Percentiles rank a stretch among this genome's conserved stretches.
These are phyloP conservation scores for Eucera pruinosa DNA, from an alignment of 2,888 invertebrate species.

Conservation along the genomic window DNA sequence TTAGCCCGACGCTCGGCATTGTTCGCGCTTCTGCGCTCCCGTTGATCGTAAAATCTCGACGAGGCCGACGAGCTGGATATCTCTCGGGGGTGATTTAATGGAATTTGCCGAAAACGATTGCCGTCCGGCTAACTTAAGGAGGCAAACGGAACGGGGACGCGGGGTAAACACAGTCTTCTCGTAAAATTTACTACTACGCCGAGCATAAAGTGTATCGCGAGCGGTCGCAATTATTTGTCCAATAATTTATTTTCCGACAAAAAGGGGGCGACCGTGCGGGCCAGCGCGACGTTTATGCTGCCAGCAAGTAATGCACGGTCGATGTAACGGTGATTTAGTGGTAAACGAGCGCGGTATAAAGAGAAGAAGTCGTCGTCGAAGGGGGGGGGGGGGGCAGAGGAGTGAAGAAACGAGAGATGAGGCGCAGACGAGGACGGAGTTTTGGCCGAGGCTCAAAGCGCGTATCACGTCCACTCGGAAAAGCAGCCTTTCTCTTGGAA, in stretches of 20 bases:
- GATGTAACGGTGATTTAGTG: conserved; percentile 69
- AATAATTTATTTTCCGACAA: conserved; percentile 66
- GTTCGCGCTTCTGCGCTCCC: conserved; percentile 51
- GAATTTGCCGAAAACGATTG: conserved; percentile 60
- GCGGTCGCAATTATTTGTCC: conserved; percentile 62
- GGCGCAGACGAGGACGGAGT: conserved; percentile 39
- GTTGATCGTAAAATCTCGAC: conserved; percentile 64
- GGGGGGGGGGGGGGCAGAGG: not conserved
- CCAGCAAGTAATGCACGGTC: conserved; percentile 64
- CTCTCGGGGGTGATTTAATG: conserved; percentile 58
- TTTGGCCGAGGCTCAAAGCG: conserved; percentile 72
- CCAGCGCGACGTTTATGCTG: conserved; percentile 53
- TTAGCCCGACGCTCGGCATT: conserved; percentile 42
- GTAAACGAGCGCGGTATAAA: conserved; percentile 64
- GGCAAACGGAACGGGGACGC: conserved; percentile 18
- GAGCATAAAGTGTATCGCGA: conserved; percentile 60
- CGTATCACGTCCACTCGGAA: conserved; percentile 68
- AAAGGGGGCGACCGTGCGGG: conserved; percentile 27
- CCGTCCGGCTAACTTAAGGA: conserved; percentile 44
- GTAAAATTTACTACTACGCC: conserved; percentile 60
- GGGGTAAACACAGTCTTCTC: conserved; percentile 47
- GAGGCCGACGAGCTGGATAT: conserved; percentile 17
- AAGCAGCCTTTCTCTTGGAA: conserved; percentile 64
- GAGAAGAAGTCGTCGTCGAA: conserved; percentile 56
- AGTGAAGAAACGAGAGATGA: no score